Conservation (phyloP, 2,113 vertebrate species). For the Gopherus evgoodei region DNA sequence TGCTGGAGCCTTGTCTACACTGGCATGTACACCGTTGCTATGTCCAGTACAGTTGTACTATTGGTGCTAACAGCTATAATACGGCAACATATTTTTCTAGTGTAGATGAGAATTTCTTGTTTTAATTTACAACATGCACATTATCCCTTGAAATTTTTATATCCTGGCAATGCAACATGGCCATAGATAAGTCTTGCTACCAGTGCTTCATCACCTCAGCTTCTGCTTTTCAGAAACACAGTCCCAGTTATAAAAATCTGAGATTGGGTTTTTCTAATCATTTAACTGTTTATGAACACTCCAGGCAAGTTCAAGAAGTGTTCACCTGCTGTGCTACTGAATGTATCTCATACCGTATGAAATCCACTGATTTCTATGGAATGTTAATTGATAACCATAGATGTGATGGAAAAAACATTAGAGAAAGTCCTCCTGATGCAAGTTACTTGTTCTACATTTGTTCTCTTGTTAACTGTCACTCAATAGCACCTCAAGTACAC, state of each 20-base stretch:
- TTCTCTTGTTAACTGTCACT: neutral
- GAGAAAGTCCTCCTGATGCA: neutral
- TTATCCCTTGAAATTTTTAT: neutral
- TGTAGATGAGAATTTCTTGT: neutral
- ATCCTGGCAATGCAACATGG: neutral
- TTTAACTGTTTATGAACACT: neutral
- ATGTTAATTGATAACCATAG: neutral
- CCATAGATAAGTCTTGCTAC: neutral
- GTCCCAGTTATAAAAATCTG: neutral
- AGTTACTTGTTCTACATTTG: neutral
- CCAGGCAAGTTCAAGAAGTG: neutral
- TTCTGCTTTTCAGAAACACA: neutral
- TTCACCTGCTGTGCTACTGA: neutral
- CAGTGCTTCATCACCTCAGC: neutral
- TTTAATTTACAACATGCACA: neutral
- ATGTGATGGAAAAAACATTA: neutral
- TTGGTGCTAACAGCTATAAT: neutral
- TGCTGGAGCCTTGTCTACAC: too few species aligned
- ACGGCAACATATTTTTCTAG: neutral
- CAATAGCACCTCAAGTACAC: neutral
- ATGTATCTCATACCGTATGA: neutral
- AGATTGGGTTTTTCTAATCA: neutral
- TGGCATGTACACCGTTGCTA: too few species aligned
- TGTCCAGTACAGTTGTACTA: neutral
- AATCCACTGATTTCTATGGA: neutral